Evolutionary conservation across 2,888 invertebrate species (phyloP).

Genomic region (Portevinia maculata): DNA sequence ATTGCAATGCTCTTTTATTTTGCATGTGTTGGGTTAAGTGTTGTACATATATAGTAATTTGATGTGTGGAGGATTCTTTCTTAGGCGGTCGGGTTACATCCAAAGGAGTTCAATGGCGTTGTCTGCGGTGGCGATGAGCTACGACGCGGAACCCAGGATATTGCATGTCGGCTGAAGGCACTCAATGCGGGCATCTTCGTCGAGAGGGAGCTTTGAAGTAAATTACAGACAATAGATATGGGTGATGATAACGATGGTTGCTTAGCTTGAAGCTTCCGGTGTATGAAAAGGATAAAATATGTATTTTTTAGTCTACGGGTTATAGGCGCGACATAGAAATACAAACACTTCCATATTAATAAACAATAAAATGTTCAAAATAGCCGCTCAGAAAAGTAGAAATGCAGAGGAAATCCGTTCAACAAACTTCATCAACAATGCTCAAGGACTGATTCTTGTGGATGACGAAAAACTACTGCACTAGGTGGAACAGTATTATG

Average conservation of each 20-base stretch:
- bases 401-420: too few relatives aligned
- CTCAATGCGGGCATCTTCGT: slow-evolving; percentile 18
- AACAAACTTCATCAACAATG: too few relatives aligned
- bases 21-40: not conserved
- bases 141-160: slow-evolving; percentile 13
- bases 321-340: too few relatives aligned
- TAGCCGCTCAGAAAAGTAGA: too few relatives aligned
- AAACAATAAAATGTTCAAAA: too few relatives aligned
- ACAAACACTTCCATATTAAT: too few relatives aligned
- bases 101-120: slow-evolving; percentile 65
- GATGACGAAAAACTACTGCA: too few relatives aligned
- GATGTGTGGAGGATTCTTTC: slow-evolving; percentile 17
- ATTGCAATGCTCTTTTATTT: slow-evolving; percentile 66
- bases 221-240: not conserved
- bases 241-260: slow-evolving; percentile 12
- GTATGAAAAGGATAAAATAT: not conserved
- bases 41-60: not conserved
- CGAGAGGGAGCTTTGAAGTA: not conserved
- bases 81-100: slow-evolving; percentile 1
- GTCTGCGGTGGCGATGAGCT: slow-evolving; percentile 19
- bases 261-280: slow-evolving; percentile 16
- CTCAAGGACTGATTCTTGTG: too few relatives aligned
- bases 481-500: too few relatives aligned
- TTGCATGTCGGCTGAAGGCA: slow-evolving; percentile 20
- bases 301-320: not conserved